Percentiles rank a stretch among this genome's conserved stretches.
These are phyloP conservation scores for Atta cephalotes DNA, from an alignment of 1,140 invertebrate species.

Conservation along the genomic window DNA sequence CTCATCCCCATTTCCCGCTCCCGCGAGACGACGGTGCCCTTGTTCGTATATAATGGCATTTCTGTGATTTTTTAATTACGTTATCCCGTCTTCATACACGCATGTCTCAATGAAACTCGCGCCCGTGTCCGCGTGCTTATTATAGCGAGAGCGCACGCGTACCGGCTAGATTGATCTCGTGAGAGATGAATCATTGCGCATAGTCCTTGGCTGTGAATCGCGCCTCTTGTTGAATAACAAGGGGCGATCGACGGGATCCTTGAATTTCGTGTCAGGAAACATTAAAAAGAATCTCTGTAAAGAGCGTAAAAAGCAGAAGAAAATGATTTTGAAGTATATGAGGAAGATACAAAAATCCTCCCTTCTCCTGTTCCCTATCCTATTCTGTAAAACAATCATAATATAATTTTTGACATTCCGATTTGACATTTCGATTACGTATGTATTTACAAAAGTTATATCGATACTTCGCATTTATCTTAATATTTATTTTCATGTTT, in stretches of 20 bases:
- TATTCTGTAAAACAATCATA: not conserved
- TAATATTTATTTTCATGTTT: constrained; percentile 30
- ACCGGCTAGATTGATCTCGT: constrained; percentile 47
- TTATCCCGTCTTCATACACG: constrained; percentile 16
- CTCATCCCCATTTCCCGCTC: too few relatives aligned
- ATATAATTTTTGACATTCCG: constrained; percentile 7
- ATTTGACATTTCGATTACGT: not conserved
- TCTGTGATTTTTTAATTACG: constrained; percentile 61
- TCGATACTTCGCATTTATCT: constrained; percentile 16
- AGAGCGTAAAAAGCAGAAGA: constrained; percentile 7
- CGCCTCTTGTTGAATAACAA: constrained; percentile 4
- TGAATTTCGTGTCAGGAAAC: constrained; percentile 4
- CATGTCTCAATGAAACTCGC: constrained; percentile 18
- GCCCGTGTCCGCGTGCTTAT: not conserved
- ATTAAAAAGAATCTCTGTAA: not conserved
- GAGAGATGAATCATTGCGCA: constrained; percentile 51
- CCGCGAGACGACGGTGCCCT: not conserved
- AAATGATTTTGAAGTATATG: not conserved
- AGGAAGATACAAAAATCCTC: not conserved
- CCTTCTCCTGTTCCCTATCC: not conserved
- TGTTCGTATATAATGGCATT: constrained; percentile 51
- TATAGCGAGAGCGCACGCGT: constrained; percentile 6
- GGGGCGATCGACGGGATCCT: constrained; percentile 1
- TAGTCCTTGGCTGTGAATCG: constrained; percentile 61
- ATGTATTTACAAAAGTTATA: not conserved